Conservation (phyloP, 2,888 invertebrate genomes). For the Magallana nippona region DNA sequence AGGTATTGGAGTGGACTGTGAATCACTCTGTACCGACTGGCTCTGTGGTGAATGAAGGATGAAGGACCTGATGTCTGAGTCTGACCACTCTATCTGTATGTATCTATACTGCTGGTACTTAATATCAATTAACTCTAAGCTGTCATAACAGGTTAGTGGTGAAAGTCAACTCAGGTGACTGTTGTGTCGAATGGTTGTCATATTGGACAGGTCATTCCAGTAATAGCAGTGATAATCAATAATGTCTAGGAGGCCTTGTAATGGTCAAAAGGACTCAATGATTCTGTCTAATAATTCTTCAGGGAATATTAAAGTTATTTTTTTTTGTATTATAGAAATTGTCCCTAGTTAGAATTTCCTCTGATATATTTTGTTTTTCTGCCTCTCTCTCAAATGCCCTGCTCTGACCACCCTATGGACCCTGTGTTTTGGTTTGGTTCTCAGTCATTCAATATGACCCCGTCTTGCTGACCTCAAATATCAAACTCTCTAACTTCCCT, state of each 20-base stretch:
- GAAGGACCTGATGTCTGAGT: neutral
- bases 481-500: too few species aligned
- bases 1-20: neutral
- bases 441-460: too few species aligned
- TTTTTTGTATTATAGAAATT: too few species aligned
- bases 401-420: neutral
- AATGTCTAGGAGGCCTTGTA: too few species aligned
- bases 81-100: slow-evolving; percentile 1
- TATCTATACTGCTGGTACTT: neutral
- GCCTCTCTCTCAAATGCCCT: too few species aligned
- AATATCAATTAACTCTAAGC: neutral
- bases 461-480: too few species aligned
- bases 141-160: neutral
- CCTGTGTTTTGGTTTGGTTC: neutral
- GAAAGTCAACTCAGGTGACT: neutral
- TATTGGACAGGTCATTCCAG: neutral
- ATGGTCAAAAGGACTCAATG: too few species aligned
- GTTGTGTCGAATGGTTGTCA: neutral
- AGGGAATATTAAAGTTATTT: too few species aligned
- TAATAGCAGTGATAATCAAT: too few species aligned
- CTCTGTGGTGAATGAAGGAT: neutral
- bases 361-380: too few species aligned
- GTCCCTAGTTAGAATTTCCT: too few species aligned
- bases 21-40: neutral
- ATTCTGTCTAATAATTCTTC: too few species aligned